Percentiles rank a stretch among this genome's conserved stretches.
Conservation (phyloP, 2,888 invertebrate species). For the Caenorhabditis virilis region DNA sequence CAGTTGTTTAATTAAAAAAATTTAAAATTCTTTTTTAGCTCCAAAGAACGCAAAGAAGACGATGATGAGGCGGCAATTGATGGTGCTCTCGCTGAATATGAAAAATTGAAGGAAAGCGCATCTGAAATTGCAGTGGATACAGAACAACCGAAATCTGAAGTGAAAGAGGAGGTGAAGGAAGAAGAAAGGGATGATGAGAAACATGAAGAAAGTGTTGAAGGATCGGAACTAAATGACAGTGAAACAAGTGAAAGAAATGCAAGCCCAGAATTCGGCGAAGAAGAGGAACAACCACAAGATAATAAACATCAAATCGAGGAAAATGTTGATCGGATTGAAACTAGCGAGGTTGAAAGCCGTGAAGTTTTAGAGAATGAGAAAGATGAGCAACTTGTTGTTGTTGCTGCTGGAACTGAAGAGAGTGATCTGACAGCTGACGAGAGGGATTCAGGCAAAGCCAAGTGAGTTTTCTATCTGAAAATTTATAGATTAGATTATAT, state of each 20-base stretch:
- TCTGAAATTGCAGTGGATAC: not conserved
- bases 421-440: constrained; percentile 6
- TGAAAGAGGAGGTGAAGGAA: constrained; percentile 3
- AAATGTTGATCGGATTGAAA: constrained; percentile 7
- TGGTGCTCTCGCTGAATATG: constrained; percentile 5
- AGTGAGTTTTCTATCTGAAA: constrained; percentile 2
- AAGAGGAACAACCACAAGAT: constrained; percentile 2
- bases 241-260: not conserved
- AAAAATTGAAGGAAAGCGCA: not conserved
- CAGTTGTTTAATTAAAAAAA: not conserved
- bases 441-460: constrained; percentile 3
- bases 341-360: constrained; percentile 25
- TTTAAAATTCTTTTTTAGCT: too few species aligned
- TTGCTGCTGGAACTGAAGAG: constrained; percentile 7
- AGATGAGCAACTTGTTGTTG: not conserved
- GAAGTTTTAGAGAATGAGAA: constrained; percentile 2
- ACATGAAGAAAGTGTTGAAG: not conserved
- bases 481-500: too few species aligned
- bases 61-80: constrained; percentile 26
- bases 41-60: constrained; percentile 15
- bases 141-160: not conserved
- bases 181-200: constrained; percentile 1
- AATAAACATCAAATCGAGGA: not conserved
- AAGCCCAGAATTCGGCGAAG: not conserved
- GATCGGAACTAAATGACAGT: not conserved